These are phyloP conservation scores for Syngnathus rostellatus DNA, from an alignment of 2,797 vertebrate genomes.

Conservation along the genomic window DNA sequence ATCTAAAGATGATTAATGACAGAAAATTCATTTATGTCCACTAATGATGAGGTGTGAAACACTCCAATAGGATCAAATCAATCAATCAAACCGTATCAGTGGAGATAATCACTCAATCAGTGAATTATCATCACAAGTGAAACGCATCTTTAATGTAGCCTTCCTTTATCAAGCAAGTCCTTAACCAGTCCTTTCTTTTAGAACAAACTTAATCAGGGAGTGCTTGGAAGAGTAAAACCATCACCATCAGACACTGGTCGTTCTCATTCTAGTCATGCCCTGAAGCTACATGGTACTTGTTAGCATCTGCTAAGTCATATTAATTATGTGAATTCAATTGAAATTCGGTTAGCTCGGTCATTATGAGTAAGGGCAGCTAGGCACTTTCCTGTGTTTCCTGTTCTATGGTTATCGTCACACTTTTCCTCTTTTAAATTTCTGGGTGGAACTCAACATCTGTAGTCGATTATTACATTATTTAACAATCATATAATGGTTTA, in stretches of 20 bases:
- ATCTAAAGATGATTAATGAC: background rate
- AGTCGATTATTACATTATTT: no score
- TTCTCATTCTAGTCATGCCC: background rate
- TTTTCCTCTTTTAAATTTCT: background rate
- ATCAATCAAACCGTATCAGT: slow-evolving; percentile 11
- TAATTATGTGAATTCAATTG: no score
- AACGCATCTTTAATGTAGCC: no score
- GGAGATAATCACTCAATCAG: slow-evolving; percentile 17
- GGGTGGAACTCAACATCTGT: no score
- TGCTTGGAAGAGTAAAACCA: no score
- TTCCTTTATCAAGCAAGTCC: background rate
- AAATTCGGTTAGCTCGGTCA: no score
- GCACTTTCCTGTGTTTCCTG: no score
- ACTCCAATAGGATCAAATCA: background rate
- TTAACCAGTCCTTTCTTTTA: background rate
- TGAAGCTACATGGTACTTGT: background rate
- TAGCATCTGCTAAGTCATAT: background rate
- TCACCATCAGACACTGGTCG: background rate
- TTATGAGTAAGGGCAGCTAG: no score
- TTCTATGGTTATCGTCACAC: background rate
- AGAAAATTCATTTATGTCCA: background rate
- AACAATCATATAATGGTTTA: no score
- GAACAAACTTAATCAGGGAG: background rate
- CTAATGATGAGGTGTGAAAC: background rate
- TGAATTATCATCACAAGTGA: slow-evolving; percentile 5